Evolutionary conservation across 2,797 vertebrate species (phyloP).

Genomic region (Gymnocypris eckloni): DNA sequence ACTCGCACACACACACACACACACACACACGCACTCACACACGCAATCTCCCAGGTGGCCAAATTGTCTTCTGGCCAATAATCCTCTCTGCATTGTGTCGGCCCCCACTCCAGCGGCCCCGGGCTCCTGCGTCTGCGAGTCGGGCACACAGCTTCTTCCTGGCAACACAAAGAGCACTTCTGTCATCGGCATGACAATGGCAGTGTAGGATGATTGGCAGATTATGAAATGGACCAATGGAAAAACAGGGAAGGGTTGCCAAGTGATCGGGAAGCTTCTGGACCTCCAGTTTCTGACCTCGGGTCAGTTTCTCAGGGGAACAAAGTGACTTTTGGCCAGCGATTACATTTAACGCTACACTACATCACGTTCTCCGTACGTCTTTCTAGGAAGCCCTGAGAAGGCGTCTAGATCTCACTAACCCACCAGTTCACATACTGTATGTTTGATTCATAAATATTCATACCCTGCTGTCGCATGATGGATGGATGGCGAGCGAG

Average conservation of each 20-base stretch:
- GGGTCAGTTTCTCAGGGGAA: constrained; percentile 47
- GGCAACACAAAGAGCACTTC: constrained; percentile 73
- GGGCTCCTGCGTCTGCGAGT: constrained; percentile 73
- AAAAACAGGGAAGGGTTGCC: constrained; percentile 61
- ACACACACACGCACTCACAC: too few relatives aligned
- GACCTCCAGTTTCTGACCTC: constrained; percentile 63
- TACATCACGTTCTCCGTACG: background rate
- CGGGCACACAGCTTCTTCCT: constrained; percentile 78
- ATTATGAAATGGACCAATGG: constrained; percentile 74
- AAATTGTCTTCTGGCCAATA: constrained; percentile 64
- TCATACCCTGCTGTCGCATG: constrained; percentile 46
- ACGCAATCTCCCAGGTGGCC: constrained; percentile 62
- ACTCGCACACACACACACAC: accelerated
- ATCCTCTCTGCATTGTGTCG: constrained; percentile 72
- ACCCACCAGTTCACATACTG: constrained; percentile 41
- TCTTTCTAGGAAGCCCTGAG: constrained; percentile 9
- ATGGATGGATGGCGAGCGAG: constrained; percentile 40
- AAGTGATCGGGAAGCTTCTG: constrained; percentile 58
- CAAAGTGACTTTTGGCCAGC: constrained; percentile 36
- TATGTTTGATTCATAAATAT: constrained; percentile 56
- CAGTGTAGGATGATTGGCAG: constrained; percentile 76
- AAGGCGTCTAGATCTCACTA: background rate
- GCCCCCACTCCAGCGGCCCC: constrained; percentile 48
- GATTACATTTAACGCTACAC: constrained; percentile 7
- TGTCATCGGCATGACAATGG: constrained; percentile 67